Evolutionary conservation across 1,140 invertebrate species (phyloP).

Genomic region (Melitaea cinxia): DNA sequence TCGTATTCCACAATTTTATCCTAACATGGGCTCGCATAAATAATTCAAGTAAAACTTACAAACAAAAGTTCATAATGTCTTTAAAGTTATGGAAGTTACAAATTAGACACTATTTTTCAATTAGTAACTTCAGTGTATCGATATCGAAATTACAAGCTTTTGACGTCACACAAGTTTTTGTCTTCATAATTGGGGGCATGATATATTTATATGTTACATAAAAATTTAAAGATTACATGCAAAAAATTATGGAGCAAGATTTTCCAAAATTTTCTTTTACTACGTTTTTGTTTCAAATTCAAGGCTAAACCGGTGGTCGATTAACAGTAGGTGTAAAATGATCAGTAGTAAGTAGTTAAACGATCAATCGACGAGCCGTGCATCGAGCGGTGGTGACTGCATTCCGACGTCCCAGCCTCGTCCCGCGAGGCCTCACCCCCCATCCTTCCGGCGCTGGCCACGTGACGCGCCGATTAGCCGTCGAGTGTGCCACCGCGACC

Average conservation of each 20-base stretch:
- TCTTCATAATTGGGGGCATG: too few species aligned
- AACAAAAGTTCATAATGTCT: neutral
- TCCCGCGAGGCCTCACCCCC: conserved; percentile 68
- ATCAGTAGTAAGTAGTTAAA: conserved; percentile 57
- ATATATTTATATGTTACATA: too few species aligned
- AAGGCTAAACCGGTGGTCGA: neutral
- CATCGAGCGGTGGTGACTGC: conserved; percentile 77
- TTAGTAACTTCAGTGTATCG: neutral
- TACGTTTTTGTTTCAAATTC: neutral
- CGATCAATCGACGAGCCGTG: conserved; percentile 74
- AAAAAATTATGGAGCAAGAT: neutral
- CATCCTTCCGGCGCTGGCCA: conserved; percentile 77
- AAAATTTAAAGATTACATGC: too few species aligned
- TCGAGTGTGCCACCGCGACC: conserved; percentile 77
- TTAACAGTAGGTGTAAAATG: conserved; percentile 31
- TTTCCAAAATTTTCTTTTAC: neutral
- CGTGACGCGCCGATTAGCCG: conserved; percentile 78
- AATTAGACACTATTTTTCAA: neutral
- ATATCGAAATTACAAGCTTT: too few species aligned
- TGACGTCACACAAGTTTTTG: too few species aligned
- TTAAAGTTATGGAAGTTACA: neutral
- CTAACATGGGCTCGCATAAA: conserved; percentile 48
- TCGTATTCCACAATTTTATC: conserved; percentile 72
- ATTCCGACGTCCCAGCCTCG: conserved; percentile 71
- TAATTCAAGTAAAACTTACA: neutral